These are phyloP conservation scores for Blastobasis lacticolella DNA, from an alignment of 2,888 invertebrate species.

Conservation along the genomic window DNA sequence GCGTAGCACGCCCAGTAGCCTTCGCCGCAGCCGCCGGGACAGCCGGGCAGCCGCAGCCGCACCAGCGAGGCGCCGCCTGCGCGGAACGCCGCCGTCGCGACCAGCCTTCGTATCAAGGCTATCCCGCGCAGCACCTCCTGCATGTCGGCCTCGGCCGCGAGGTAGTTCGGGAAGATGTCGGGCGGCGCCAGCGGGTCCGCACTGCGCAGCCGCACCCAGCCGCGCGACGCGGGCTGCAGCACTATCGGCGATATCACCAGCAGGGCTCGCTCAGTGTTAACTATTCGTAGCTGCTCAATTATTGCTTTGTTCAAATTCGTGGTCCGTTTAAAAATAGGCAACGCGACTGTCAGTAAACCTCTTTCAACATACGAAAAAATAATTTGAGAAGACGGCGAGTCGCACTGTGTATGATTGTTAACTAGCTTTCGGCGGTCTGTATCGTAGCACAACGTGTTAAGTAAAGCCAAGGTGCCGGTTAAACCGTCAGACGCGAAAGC, in stretches of 20 bases:
- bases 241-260: constrained; percentile 31
- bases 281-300: constrained; percentile 24
- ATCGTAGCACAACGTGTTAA: constrained; percentile 42
- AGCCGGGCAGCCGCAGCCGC: constrained; percentile 25
- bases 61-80: constrained; percentile 26
- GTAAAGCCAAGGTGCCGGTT: constrained; percentile 33
- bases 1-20: constrained; percentile 44
- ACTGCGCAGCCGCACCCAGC: constrained; percentile 30
- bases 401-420: constrained; percentile 28
- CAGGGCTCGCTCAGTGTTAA: constrained; percentile 27
- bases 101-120: constrained; percentile 29
- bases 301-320: constrained; percentile 21
- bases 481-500: constrained; percentile 39
- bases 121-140: constrained; percentile 30
- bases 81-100: constrained; percentile 21
- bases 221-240: constrained; percentile 13
- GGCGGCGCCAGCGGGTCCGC: constrained; percentile 20
- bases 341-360: constrained; percentile 16
- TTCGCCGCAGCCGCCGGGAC: constrained; percentile 27
- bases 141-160: constrained; percentile 33
- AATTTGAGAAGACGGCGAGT: constrained; percentile 35
- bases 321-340: constrained; percentile 15
- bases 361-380: constrained; percentile 32
- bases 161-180: constrained; percentile 16
- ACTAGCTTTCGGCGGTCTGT: constrained; percentile 18